These are phyloP conservation scores for Monomorium pharaonis DNA, from an alignment of 1,140 invertebrate species.

Conservation along the genomic window DNA sequence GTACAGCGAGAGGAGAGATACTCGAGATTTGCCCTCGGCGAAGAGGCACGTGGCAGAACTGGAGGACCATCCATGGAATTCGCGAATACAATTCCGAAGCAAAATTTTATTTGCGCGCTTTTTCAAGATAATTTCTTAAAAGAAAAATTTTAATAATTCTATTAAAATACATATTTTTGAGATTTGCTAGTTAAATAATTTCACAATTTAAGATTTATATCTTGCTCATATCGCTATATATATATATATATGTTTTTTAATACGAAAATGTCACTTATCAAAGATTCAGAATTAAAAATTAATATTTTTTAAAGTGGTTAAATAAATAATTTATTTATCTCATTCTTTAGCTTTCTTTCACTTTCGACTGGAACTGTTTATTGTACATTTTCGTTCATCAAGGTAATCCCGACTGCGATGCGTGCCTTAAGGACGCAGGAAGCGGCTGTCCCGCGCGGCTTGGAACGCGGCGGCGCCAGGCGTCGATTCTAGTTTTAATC, in stretches of 20 bases:
- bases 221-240: no score
- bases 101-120: not conserved
- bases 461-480: conserved; percentile 1
- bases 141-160: not conserved
- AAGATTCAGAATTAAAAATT: not conserved
- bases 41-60: not conserved
- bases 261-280: not conserved
- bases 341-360: not conserved
- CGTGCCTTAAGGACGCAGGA: conserved; percentile 52
- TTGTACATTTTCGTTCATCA: conserved; percentile 11
- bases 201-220: not conserved
- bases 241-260: no score
- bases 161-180: not conserved
- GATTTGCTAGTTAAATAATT: not conserved
- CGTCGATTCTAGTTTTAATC: conserved; percentile 73
- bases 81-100: not conserved
- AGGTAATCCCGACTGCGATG: conserved; percentile 31
- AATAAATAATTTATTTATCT: not conserved
- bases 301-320: not conserved
- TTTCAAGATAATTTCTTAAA: not conserved
- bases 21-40: not conserved
- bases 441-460: conserved; percentile 42
- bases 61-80: not conserved
- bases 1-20: not conserved
- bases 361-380: not conserved